Conservation (phyloP, 2,113 vertebrate species). For the Catharus fuscescens region DNA sequence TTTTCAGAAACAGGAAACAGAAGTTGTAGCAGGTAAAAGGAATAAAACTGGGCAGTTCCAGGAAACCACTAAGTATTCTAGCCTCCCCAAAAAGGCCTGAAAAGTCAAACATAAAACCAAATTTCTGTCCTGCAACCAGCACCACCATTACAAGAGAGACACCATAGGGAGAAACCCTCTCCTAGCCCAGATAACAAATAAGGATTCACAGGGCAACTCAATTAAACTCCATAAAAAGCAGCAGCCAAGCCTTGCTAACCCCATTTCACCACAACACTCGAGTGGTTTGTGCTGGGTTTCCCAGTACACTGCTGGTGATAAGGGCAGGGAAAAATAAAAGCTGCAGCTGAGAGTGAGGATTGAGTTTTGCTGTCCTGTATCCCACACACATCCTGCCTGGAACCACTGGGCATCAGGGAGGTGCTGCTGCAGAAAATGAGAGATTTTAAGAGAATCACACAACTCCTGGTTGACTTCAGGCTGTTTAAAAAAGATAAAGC, state of each 20-base stretch:
- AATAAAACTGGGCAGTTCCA: not conserved
- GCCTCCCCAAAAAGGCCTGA: not conserved
- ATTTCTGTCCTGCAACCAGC: not conserved
- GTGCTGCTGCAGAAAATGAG: accelerated
- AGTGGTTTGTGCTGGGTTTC: not conserved
- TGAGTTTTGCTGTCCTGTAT: not conserved
- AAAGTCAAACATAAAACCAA: not conserved
- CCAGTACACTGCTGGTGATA: not conserved
- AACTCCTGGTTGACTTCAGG: not conserved
- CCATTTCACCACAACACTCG: not conserved
- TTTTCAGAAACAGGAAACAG: not conserved
- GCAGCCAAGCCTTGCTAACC: not conserved
- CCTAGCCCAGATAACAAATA: not conserved
- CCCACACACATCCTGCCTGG: not conserved
- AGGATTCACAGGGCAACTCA: not conserved
- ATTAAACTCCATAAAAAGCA: not conserved
- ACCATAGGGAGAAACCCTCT: not conserved
- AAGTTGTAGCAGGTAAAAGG: not conserved
- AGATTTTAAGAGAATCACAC: not conserved
- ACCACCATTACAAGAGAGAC: not conserved
- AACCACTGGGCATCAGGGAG: not conserved
- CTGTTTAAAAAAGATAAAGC: not conserved
- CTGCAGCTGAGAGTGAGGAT: not conserved
- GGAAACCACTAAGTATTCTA: not conserved
- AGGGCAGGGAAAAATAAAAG: not conserved